Evolutionary conservation across 2,888 invertebrate genomes (phyloP).

Genomic region (Chironomus tentans): DNA sequence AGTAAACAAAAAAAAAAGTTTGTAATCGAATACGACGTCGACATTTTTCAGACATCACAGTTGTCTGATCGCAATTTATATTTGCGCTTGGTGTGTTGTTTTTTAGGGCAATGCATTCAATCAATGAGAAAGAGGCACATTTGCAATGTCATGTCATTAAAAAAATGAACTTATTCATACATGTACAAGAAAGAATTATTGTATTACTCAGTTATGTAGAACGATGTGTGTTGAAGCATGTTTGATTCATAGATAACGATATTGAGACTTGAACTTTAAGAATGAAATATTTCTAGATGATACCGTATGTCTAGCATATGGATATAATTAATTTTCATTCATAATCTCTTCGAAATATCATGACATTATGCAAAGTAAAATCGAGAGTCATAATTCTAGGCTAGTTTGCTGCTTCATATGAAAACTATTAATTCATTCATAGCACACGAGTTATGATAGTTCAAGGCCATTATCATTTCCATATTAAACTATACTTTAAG

Average conservation of each 20-base stretch:
- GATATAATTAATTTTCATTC: not conserved
- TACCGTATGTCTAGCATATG: not conserved
- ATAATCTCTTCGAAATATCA: not conserved
- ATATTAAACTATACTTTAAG: not conserved
- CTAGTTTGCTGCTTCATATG: not conserved
- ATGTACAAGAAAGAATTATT: not conserved
- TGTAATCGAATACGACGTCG: not conserved
- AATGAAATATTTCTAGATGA: not conserved
- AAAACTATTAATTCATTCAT: not conserved
- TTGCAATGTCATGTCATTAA: not conserved
- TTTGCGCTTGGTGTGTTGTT: not conserved
- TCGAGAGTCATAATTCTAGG: too few species aligned
- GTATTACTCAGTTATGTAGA: too few species aligned
- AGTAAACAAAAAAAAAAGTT: slow-evolving; percentile 8
- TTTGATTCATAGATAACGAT: not conserved
- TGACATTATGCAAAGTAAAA: not conserved
- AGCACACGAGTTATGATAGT: slow-evolving; percentile 11
- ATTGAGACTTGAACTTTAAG: not conserved
- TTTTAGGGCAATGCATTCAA: slow-evolving; percentile 15
- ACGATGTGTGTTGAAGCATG: too few species aligned
- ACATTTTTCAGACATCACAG: not conserved
- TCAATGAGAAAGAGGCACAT: slow-evolving; percentile 10
- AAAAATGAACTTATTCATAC: not conserved
- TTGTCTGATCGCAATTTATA: not conserved
- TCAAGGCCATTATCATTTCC: slow-evolving; percentile 5